Evolutionary conservation across 2,113 vertebrate species (phyloP), one percentile per base, ranked within the genome.

Genomic region (Redunca redunca): DNA sequence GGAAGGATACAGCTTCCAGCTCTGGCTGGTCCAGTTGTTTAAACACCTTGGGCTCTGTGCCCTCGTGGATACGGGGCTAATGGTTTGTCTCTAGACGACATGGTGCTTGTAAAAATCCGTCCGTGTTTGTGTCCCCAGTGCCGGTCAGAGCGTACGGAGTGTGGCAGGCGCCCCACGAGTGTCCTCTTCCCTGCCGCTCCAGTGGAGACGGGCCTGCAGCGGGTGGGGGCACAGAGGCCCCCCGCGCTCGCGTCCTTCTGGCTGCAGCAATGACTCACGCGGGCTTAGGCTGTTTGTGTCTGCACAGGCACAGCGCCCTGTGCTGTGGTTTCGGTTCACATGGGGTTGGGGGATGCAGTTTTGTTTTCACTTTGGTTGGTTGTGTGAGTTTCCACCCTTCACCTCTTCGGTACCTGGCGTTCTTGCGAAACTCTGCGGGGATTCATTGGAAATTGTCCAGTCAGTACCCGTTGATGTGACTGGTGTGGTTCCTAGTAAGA

Each of bases 271-370:
- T 91, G 97, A 94, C 85, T 97, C 95, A 82, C 33, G 16, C 7
- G 0, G 21, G 19, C 74, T 25, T 40, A 19, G 90, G 50, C 90
- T 88, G 88, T 86, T 89, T 57, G 60, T 71, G 84, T 92, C 90
- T 67, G 62, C 16, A 23, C 33, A 57, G 9, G 82, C 91, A 43
- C 64, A 57, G 82, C 15, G 0, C 30, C 48, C 86, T 12, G 78
- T 60, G 55, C 55, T 85, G 91, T 48, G 96, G 91, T 97, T 97
- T 97, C 71, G 30, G 89, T 96, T 98, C 96, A 57, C 93, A 97
- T 25, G 40, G 52, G 60, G 40, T 25, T 91, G 3, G 62, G 88
- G 11, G 52, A 93, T 67, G 71, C 10, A 53, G 91, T 94, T 98
- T 92, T 90, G 62, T 96, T 97, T 98, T 94, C 93, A n/a, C 86